Base-by-base conservation (phyloP, 2,888 invertebrate genomes). In the Pilophorus perplexus region DNA sequence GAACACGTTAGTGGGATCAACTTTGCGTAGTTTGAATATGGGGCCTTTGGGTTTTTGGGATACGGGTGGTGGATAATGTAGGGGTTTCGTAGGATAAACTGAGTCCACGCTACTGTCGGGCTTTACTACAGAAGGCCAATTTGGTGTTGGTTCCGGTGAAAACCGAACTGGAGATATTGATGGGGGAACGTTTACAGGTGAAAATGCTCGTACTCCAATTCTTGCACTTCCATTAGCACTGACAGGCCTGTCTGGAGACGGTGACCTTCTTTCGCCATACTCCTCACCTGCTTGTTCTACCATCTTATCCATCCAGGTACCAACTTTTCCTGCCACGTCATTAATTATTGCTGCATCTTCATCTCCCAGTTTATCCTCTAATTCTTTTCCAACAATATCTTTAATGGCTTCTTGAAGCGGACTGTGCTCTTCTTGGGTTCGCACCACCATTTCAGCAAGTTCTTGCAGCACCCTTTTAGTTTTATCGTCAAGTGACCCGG, bases 381-480 rank as follows among this genome's bases (percentile, higher is more conserved):
- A 22, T 4, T 54, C 27, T 28, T 65, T 52, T n/a, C 14, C 64
- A 3, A 54, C 12, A 3, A 57, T 46, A 14, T 66, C 66, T 46
- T 66, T 59, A 20, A 66, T 23, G 1, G 55, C 46, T 38, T 66
- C 57, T 42, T 57, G 66, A 1, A 55, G 37, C 14, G 54, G 42
- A n/a, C 27, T 38, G 23, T 23, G 4, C 20, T 20, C 33, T 12
- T 33, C 18, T 1, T 42, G 42, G 2, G 42, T 18, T 16, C 48
- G 40, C 5, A 33, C 14, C 16, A 54, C 25, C 40, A 54, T 33
- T 14, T 27, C 25, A n/a, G 48, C 28, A 8, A 62, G 6, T 33
- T 8, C 33, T 33, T 33, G 6, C 12, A 33, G 12, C 33, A 12
- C n/a, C n/a, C n/a, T n/a, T n/a, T n/a, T n/a, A n/a, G n/a, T n/a